These are phyloP conservation scores for Mirza zaza DNA, from an alignment of 2,113 vertebrate genomes.

Conservation along the genomic window DNA sequence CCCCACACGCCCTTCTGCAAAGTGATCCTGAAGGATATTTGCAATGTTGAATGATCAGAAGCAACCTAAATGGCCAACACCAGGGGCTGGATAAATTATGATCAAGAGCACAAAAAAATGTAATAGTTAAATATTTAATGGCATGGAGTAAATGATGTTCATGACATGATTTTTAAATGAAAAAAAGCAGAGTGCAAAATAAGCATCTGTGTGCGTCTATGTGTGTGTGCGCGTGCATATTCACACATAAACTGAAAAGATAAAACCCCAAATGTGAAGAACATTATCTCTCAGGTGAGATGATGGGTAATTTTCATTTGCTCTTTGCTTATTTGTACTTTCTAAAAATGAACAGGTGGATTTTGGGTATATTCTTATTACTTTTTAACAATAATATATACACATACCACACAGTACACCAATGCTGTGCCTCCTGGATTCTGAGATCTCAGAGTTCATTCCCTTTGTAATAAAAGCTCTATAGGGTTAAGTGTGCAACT, in stretches of 20 bases:
- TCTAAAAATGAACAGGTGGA: background rate
- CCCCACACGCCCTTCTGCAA: fast-evolving
- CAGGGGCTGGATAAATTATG: background rate
- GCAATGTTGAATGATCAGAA: background rate
- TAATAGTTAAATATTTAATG: background rate
- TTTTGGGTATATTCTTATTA: background rate
- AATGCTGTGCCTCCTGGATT: background rate
- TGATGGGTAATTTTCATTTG: background rate
- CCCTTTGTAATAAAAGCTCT: background rate
- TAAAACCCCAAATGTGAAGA: background rate
- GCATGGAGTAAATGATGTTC: background rate
- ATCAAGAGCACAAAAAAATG: too few species aligned
- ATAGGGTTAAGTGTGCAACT: too few species aligned
- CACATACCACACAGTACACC: background rate
- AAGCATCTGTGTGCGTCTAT: too few species aligned
- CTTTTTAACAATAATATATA: background rate
- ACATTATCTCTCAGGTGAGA: background rate
- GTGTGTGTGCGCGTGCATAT: too few species aligned
- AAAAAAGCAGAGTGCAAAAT: background rate
- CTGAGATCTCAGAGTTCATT: background rate
- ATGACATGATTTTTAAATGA: background rate
- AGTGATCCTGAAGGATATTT: background rate
- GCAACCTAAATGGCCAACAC: background rate
- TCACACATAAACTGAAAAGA: background rate
- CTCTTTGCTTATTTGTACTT: background rate